Percentiles rank a stretch among this genome's conserved stretches.
Evolutionary conservation across 2,888 invertebrate genomes (phyloP).

Genomic region (Autographa pulchrina): DNA sequence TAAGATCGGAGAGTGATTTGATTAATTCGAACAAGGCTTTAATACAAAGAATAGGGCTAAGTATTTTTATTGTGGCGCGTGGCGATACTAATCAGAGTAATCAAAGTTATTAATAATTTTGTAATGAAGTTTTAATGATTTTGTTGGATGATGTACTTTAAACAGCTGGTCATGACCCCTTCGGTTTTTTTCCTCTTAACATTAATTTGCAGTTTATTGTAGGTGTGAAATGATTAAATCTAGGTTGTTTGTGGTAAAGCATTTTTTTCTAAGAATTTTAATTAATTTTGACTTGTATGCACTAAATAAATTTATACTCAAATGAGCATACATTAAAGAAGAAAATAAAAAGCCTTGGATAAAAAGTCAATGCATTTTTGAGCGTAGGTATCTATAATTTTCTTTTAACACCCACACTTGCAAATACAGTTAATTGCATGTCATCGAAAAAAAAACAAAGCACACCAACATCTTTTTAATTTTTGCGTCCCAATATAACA

Average conservation of each 20-base stretch:
- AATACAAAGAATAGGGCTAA: slow-evolving; percentile 82
- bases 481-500: slow-evolving; percentile 51
- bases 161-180: slow-evolving; percentile 57
- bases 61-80: slow-evolving; percentile 87
- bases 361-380: not conserved
- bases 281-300: too few relatives aligned
- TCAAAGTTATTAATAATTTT: slow-evolving; percentile 83
- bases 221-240: slow-evolving; percentile 1
- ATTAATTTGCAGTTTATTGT: slow-evolving; percentile 1
- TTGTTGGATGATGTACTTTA: slow-evolving; percentile 49
- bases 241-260: not conserved
- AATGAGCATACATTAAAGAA: too few relatives aligned
- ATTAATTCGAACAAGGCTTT: slow-evolving; percentile 87
- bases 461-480: slow-evolving; percentile 40
- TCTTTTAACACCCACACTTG: slow-evolving; percentile 35
- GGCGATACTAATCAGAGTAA: slow-evolving; percentile 84
- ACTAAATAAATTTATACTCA: too few relatives aligned
- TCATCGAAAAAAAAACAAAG: slow-evolving; percentile 32
- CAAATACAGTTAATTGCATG: slow-evolving; percentile 43
- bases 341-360: too few relatives aligned
- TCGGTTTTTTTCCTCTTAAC: not conserved
- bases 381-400: slow-evolving; percentile 33
- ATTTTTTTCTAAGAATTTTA: too few relatives aligned
- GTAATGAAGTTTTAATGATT: slow-evolving; percentile 82
- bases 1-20: slow-evolving; percentile 85